phyloP scores from a whole-genome alignment of 2,888 invertebrate species.

The Trileptium ribeirensis region DNA sequence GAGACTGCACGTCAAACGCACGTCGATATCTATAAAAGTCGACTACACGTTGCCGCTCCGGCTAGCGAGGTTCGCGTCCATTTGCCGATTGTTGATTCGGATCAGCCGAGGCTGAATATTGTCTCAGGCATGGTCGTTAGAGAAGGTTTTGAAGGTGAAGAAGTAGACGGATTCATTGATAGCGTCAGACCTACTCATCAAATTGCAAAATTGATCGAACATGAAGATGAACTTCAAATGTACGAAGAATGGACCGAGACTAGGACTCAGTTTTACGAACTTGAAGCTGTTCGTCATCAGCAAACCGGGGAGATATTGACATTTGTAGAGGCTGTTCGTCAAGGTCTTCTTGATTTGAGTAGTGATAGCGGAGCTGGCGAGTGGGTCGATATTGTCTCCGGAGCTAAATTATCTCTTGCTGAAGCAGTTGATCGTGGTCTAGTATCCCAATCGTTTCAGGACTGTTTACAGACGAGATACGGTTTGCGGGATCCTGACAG shows the following conservation, averaged over 20 bases:
- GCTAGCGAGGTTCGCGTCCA: not conserved
- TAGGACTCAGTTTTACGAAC: slow-evolving; percentile 51
- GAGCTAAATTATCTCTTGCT: slow-evolving; percentile 69
- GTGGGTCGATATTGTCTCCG: slow-evolving; percentile 63
- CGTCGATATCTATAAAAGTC: slow-evolving; percentile 7
- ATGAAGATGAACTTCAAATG: slow-evolving; percentile 49
- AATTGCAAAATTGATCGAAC: slow-evolving; percentile 44
- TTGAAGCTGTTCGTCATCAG: slow-evolving; percentile 49
- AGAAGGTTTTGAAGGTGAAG: slow-evolving; percentile 1
- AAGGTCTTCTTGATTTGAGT: slow-evolving; percentile 77
- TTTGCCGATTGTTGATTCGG: not conserved
- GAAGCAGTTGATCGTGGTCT: slow-evolving; percentile 75
- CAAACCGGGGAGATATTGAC: slow-evolving; percentile 77
- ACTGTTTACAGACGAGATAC: slow-evolving; percentile 69
- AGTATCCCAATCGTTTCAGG: slow-evolving; percentile 72
- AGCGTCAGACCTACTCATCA: slow-evolving; percentile 37
- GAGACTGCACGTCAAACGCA: not conserved
- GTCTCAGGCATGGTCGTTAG: not conserved
- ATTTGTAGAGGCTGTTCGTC: slow-evolving; percentile 81
- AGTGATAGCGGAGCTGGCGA: slow-evolving; percentile 62
- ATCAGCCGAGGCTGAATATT: not conserved
- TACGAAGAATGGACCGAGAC: slow-evolving; percentile 49
- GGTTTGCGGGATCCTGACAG: slow-evolving; percentile 68
- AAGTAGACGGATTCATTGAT: not conserved
- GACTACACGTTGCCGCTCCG: not conserved